Base-by-base conservation (phyloP, 2,888 invertebrate genomes). In the Polia nebulosa region DNA sequence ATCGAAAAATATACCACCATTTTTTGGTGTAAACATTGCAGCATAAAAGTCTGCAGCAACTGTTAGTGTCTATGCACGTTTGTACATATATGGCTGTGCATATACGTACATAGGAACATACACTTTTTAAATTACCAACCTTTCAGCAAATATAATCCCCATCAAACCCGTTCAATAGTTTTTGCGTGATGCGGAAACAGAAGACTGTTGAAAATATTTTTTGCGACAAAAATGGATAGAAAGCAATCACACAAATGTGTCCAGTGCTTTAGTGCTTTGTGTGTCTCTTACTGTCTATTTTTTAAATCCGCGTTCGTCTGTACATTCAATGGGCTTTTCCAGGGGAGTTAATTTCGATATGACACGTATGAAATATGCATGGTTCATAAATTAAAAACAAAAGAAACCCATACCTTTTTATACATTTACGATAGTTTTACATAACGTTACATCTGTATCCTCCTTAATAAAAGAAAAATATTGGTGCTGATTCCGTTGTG, bases 111-210 rank as follows among this genome's bases (percentile, higher is more conserved):
- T 22, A 45, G 5, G 25, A 6, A 39, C 17, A 39, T 5, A n/a
- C 11, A 17, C 1, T 7, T 29, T 64, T 7, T 39, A 32, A 7
- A 41, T 34, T 58, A 22, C 32, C 67, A 68, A 25, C 20, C 15
- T 34, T 55, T 27, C 17, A 41, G 3, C 11, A 56, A 53, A 41
- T 41, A 47, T 36, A 44, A 47, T 36, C 34, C 41, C n/a, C 64
- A 29, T 75, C n/a, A 34, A 52, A 70, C n/a, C 13, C 22, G 58
- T 75, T 57, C 52, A 53, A 61, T 61, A 53, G 51, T 65, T 75
- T 74, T 56, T 71, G 13, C 47, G 25, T 39, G 36, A 32, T 7
- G 13, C 32, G n/a, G 36, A 47, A 62, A 64, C 51, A 55, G 25
- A 20, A 2, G 25, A 39, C 5, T 41, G 39, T 41, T 41, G 44